phyloP scores from a whole-genome alignment of 2,113 vertebrate genomes.

The Upupa epops region DNA sequence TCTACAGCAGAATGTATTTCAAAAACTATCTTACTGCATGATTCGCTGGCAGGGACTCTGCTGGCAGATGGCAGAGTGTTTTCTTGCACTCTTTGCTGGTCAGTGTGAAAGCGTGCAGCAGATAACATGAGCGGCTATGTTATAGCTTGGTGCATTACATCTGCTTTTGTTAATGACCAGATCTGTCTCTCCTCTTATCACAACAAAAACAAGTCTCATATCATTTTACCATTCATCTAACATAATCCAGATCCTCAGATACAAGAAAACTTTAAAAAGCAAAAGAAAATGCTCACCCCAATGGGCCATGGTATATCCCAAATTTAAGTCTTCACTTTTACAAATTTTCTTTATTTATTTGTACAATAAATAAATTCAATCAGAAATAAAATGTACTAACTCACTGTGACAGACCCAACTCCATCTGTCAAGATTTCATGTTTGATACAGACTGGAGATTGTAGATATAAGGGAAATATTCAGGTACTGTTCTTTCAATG shows the following conservation, averaged over 20 bases:
- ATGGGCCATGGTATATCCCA: neutral
- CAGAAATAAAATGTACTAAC: slow-evolving; percentile 25
- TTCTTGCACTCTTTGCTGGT: slow-evolving; percentile 22
- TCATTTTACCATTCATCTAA: neutral
- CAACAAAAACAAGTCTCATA: slow-evolving; percentile 13
- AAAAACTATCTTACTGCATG: slow-evolving; percentile 15
- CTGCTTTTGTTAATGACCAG: slow-evolving; percentile 52
- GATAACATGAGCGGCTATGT: slow-evolving; percentile 31
- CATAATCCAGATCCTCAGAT: neutral
- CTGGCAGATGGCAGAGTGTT: slow-evolving; percentile 29
- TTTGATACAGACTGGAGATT: slow-evolving; percentile 60
- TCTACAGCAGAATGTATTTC: slow-evolving; percentile 33
- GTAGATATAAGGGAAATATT: slow-evolving; percentile 56
- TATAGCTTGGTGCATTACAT: slow-evolving; percentile 41
- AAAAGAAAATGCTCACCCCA: neutral
- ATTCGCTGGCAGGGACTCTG: slow-evolving; percentile 17
- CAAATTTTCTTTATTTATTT: neutral
- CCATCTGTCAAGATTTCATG: slow-evolving; percentile 68
- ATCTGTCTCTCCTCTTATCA: slow-evolving; percentile 36
- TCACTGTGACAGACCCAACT: slow-evolving; percentile 58
- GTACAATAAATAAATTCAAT: slow-evolving; percentile 24
- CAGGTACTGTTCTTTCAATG: slow-evolving; percentile 54
- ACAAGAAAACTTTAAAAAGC: neutral
- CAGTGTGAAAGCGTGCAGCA: neutral
- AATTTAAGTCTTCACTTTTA: neutral